A percentile compares a stretch with the other conserved stretches of the same genome.
Conservation (phyloP, 2,888 invertebrate species). For the Apodemia hepburni region DNA sequence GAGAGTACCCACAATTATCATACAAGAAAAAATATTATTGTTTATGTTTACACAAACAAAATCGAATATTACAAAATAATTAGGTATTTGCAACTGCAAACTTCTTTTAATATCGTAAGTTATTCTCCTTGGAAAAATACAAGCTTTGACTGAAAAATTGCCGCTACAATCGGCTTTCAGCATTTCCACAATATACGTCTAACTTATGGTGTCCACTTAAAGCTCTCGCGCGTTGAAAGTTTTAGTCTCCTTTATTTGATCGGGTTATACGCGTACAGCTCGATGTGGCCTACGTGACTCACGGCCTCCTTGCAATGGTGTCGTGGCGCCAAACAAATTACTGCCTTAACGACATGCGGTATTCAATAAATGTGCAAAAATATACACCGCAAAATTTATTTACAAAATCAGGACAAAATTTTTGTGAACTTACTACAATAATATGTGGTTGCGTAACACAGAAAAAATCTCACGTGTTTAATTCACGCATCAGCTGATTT, state of each 20-base stretch:
- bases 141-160: conserved; percentile 6
- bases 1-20: background rate
- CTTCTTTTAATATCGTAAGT: background rate
- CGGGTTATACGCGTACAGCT: conserved; percentile 44
- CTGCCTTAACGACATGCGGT: conserved; percentile 61
- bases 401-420: conserved; percentile 20
- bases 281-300: conserved; percentile 78
- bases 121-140: conserved; percentile 2
- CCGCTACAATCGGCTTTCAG: conserved; percentile 19
- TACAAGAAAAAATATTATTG: background rate
- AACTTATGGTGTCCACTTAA: conserved; percentile 18
- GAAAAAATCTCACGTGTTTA: conserved; percentile 63
- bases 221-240: conserved; percentile 23
- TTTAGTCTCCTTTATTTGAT: conserved; percentile 43
- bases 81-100: background rate
- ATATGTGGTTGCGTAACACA: conserved; percentile 55
- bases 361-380: conserved; percentile 28
- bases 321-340: conserved; percentile 69
- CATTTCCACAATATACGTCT: conserved; percentile 28
- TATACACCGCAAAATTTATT: conserved; percentile 20
- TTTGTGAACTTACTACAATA: conserved; percentile 26
- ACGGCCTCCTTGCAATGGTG: conserved; percentile 67
- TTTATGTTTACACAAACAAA: background rate
- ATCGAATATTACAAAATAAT: background rate
- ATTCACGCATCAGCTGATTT: conserved; percentile 63